These are phyloP conservation scores for Cichlasoma orientale DNA, from an alignment of 2,797 vertebrate species.

Conservation along the genomic window DNA sequence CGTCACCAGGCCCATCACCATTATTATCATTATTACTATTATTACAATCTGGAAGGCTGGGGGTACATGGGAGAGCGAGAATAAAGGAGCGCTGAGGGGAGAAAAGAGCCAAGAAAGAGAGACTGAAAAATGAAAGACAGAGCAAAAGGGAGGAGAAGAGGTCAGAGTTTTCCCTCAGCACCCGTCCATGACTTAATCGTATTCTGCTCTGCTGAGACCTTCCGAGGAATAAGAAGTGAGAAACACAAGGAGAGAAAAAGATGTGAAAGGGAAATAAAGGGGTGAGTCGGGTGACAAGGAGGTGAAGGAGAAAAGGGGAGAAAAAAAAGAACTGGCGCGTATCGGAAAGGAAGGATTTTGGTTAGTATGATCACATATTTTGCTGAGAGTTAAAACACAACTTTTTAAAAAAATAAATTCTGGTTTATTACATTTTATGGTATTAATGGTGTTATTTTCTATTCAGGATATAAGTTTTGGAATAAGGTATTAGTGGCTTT, in stretches of 20 bases:
- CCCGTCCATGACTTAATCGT: constrained; percentile 95
- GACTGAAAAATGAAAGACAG: constrained; percentile 93
- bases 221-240: constrained; percentile 86
- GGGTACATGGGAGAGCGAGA: constrained; percentile 76
- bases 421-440: background rate
- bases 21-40: constrained; percentile 86
- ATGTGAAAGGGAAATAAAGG: constrained; percentile 43
- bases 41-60: constrained; percentile 81
- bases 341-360: background rate
- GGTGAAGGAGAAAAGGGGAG: constrained; percentile 24
- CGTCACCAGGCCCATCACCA: constrained; percentile 73
- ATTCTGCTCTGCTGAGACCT: constrained; percentile 91
- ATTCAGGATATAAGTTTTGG: background rate
- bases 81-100: constrained; percentile 80
- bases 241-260: constrained; percentile 39
- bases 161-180: constrained; percentile 99
- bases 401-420: constrained; percentile 3
- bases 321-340: background rate
- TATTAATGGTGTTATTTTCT: background rate
- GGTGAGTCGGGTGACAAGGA: constrained; percentile 42
- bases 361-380: constrained; percentile 14
- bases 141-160: constrained; percentile 94
- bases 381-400: background rate
- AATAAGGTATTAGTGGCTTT: too few relatives aligned
- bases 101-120: constrained; percentile 75